Evolutionary conservation across 2,797 vertebrate genomes (phyloP).

Genomic region (Heterohyrax brucei): DNA sequence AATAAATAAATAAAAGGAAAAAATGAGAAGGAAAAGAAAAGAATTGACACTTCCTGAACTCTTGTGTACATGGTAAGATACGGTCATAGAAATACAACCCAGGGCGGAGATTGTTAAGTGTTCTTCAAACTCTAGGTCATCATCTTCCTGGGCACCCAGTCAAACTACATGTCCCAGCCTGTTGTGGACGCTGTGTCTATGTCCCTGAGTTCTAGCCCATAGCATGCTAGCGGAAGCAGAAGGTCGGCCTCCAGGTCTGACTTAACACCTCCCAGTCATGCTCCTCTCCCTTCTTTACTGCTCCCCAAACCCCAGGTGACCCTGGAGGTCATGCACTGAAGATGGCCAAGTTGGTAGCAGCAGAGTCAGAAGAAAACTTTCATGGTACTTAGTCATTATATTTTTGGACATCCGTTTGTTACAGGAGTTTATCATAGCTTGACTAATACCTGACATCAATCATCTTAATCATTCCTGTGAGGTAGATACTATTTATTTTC

Average conservation of each 20-base stretch:
- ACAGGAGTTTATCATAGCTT: background rate
- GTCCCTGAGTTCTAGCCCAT: too few relatives aligned
- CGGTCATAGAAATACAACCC: background rate
- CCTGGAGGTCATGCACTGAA: too few relatives aligned
- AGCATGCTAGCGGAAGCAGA: too few relatives aligned
- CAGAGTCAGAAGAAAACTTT: background rate
- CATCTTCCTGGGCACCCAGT: background rate
- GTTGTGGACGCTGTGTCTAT: too few relatives aligned
- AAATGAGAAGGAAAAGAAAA: background rate
- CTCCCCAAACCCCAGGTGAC: background rate
- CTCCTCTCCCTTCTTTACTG: background rate
- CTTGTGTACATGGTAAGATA: background rate
- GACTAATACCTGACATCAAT: background rate
- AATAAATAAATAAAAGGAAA: background rate
- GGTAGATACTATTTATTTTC: background rate
- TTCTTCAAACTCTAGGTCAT: background rate
- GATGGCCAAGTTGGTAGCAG: background rate
- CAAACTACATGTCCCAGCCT: too few relatives aligned
- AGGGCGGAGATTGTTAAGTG: background rate
- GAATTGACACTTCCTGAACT: background rate
- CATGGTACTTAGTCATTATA: background rate
- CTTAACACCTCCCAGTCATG: background rate
- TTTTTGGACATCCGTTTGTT: background rate
- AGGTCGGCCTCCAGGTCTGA: background rate
- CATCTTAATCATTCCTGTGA: background rate